These are phyloP conservation scores for Resseliella maxima DNA, from an alignment of 2,888 invertebrate genomes.

Conservation along the genomic window DNA sequence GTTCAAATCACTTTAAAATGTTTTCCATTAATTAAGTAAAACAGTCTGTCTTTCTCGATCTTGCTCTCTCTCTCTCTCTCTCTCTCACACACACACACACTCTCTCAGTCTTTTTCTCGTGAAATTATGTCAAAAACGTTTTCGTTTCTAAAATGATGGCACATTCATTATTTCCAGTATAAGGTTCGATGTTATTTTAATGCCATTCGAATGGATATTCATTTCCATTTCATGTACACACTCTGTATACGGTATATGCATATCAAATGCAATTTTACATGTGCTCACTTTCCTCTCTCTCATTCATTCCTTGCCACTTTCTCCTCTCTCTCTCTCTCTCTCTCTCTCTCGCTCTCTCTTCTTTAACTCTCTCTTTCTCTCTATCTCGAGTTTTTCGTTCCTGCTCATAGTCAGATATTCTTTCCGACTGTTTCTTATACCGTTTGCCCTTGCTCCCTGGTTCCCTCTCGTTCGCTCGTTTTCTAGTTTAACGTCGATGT, in stretches of 20 bases:
- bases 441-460: too few species aligned
- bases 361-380: too few species aligned
- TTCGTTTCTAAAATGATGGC: neutral
- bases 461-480: too few species aligned
- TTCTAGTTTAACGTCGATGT: too few species aligned
- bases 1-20: slow-evolving; percentile 23
- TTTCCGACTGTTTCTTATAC: too few species aligned
- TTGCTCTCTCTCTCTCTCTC: too few species aligned
- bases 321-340: neutral
- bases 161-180: slow-evolving; percentile 7
- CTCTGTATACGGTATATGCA: neutral
- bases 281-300: too few species aligned
- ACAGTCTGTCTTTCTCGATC: neutral
- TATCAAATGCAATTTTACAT: neutral
- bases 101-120: too few species aligned
- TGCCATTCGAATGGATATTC: neutral
- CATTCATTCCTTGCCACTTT: neutral
- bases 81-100: too few species aligned
- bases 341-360: neutral
- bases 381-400: too few species aligned
- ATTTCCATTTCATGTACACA: neutral
- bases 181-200: slow-evolving; percentile 8
- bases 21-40: slow-evolving; percentile 1
- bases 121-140: neutral
- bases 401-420: too few species aligned